A percentile compares a stretch with the other conserved stretches of the same genome.
These are phyloP conservation scores for Ormyrus thymus DNA, from an alignment of 2,888 invertebrate genomes.

Conservation along the genomic window DNA sequence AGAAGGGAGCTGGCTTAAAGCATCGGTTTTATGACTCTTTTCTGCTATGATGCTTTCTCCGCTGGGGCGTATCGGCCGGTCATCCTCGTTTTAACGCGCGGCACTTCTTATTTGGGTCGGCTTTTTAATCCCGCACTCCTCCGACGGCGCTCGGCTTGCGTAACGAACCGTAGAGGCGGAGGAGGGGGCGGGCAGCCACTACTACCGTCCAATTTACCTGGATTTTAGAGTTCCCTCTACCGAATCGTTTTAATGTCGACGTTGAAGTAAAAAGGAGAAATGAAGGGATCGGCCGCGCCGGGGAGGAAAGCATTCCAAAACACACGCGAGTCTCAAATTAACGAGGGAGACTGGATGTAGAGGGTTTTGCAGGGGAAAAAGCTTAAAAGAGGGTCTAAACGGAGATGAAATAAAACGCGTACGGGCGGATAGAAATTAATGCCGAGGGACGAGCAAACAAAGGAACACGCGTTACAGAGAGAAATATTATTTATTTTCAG, in stretches of 20 bases:
- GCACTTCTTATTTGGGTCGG: slow-evolving; percentile 39
- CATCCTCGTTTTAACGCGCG: slow-evolving; percentile 27
- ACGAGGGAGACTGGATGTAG: neutral
- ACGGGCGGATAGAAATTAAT: slow-evolving; percentile 17
- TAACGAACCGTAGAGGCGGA: slow-evolving; percentile 45
- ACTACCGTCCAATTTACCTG: slow-evolving; percentile 41
- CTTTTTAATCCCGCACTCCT: slow-evolving; percentile 48
- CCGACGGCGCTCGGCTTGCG: neutral
- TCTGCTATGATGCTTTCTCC: slow-evolving; percentile 40
- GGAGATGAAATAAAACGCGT: neutral
- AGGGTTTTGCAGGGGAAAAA: neutral
- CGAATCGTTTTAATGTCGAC: slow-evolving; percentile 38
- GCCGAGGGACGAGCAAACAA: slow-evolving; percentile 24
- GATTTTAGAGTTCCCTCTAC: slow-evolving; percentile 27
- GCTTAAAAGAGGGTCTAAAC: neutral
- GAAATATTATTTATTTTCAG: slow-evolving; percentile 16
- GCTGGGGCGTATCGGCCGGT: slow-evolving; percentile 5
- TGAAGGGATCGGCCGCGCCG: neutral
- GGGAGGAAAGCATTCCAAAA: slow-evolving; percentile 19
- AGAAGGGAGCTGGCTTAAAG: slow-evolving; percentile 44
- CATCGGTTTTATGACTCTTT: slow-evolving; percentile 54
- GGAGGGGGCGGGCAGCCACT: slow-evolving; percentile 16
- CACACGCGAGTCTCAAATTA: slow-evolving; percentile 25
- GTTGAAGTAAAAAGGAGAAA: neutral
- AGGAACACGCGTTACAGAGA: neutral